Evolutionary conservation across 2,797 vertebrate species (phyloP), one percentile per base, ranked within the genome.

Genomic region (Ammospiza maritima): DNA sequence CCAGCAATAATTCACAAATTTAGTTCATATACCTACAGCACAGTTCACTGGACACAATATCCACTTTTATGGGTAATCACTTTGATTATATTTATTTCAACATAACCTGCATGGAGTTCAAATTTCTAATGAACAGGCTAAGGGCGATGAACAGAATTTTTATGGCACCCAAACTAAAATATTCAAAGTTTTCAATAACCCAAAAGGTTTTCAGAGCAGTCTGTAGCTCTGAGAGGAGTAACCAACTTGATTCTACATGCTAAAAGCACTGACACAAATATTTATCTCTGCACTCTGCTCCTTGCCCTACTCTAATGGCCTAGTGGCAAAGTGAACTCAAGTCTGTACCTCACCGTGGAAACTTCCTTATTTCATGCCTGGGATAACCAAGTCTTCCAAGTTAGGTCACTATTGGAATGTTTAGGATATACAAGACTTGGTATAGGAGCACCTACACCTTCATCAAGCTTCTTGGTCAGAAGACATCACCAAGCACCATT

Each of bases 151-250:
- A 72, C 4, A 51, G 16, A 75, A 70, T 22, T 66, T 70, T 48
- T 13, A 40, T 1, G 0, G 26, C 0, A 1, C 27, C 48, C 21
- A 4, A 85, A 71, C 5, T 10, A 67, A 81, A 82, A 22, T 2
- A 50, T 3, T 57, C 0, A 0, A 47, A 26, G 48, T 70, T 79
- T 60, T 21, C 50, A 77, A 2, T 11, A 78, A 66, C 47, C 13
- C 29, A 45, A 27, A 64, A 88, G 10, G 17, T 69, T 40, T 81
- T 32, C 29, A 25, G 34, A 71, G 10, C 16, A 50, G 36, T 22
- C 36, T 60, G 11, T 9, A 62, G 40, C 34, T 54, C 26, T 16
- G 26, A 23, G 19, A 29, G 54, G 25, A 62, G 16, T 4, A 48
- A 69, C 7, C 50, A 38, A 34, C 11, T 4, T 56, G 26, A 44